These are phyloP conservation scores for Daktulosphaira vitifoliae DNA, from an alignment of 1,140 invertebrate genomes.

Conservation along the genomic window DNA sequence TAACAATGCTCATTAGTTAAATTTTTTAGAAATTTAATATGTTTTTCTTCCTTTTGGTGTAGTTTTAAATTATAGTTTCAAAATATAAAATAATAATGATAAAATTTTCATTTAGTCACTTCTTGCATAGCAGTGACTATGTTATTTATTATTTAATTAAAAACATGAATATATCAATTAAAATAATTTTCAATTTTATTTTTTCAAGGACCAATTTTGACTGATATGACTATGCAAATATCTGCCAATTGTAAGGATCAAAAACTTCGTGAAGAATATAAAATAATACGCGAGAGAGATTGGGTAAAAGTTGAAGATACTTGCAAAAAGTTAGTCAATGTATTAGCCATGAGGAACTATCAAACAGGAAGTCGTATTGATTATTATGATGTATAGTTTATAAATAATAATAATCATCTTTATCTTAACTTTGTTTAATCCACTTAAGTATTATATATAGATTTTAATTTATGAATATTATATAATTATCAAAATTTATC, in stretches of 20 bases:
- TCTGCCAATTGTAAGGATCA: slow-evolving; percentile 51
- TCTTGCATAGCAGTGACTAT: too few species aligned
- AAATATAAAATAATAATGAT: too few species aligned
- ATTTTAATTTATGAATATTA: too few species aligned
- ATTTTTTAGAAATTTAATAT: neutral
- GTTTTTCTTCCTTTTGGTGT: neutral
- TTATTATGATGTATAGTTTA: slow-evolving; percentile 51
- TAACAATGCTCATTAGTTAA: neutral
- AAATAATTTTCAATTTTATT: neutral
- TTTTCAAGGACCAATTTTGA: slow-evolving; percentile 61
- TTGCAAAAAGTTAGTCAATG: slow-evolving; percentile 58
- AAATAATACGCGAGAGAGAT: slow-evolving; percentile 48
- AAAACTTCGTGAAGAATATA: slow-evolving; percentile 54
- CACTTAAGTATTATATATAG: too few species aligned
- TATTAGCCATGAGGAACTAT: slow-evolving; percentile 65
- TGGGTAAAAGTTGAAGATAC: slow-evolving; percentile 69
- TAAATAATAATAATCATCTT: neutral
- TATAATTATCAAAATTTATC: too few species aligned
- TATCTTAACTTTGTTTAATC: too few species aligned
- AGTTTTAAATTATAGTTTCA: slow-evolving; percentile 1
- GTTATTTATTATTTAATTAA: too few species aligned
- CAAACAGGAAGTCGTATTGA: slow-evolving; percentile 76
- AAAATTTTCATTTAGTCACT: too few species aligned
- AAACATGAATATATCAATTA: neutral
- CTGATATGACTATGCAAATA: slow-evolving; percentile 73